Evolutionary conservation across 2,797 vertebrate genomes (phyloP), one percentile per base, ranked within the genome.

Genomic region (Alca torda): DNA sequence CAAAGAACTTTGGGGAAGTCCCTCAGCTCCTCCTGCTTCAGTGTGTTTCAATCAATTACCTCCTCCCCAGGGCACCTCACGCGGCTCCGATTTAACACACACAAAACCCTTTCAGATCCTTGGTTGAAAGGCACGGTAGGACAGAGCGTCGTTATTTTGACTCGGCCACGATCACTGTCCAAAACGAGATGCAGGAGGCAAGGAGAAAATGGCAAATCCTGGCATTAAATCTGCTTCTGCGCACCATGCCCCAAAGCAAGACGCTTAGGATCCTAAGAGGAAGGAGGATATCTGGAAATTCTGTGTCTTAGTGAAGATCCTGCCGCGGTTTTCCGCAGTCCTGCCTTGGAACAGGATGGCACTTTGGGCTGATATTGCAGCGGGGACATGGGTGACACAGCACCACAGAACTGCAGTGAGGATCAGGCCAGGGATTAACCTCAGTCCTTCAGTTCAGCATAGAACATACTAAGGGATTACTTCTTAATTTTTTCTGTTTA

Each of bases 241-340:
- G 19, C 33, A 80, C 41, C 30, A 4, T 3, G 17, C 17, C 39
- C 53, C 59, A 21, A 46, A 60, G 25, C 12, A 31, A 57, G 43
- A 14, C 74, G 16, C 12, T n/a, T 7, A 2, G 0, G 33, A 25
- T 33, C 28, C 45, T 18, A 6, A 31, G 5, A 61, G 21, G 20
- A 76, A 46, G 0, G 3, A 70, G 69, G 25, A 57, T 33, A 60
- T 11, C 16, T 41, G 41, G 41, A 28, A 69, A 69, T 23, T 20
- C 48, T 16, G 46, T 8, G 31, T 39, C 3, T 19, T 31, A 5
- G n/a, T 25, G n/a, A 39, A 21, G 39, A 31, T 45, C 35, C 61
- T 23, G 45, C n/a, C 17, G 0, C 0, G n/a, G 56, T 33, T 63
- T 78, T n/a, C 48, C 21, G 54, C 56, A 37, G 20, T 5, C 37